Evolutionary conservation across 1,140 invertebrate species (phyloP), one percentile per base, ranked within the genome.

Genomic region (Coboldia fuscipes): DNA sequence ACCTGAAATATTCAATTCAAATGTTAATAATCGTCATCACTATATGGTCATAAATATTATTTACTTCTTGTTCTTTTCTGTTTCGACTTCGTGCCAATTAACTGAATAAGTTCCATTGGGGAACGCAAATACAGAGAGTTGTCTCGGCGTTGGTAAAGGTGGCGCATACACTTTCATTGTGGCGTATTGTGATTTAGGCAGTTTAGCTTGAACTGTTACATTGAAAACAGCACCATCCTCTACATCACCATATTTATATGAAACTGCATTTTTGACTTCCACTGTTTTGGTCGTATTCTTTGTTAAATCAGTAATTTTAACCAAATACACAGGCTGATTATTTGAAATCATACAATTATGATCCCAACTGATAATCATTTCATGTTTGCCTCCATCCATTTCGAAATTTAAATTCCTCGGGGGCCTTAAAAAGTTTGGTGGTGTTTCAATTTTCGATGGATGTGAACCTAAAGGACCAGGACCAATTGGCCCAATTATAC

Each of bases 221-320:
- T 61, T 63, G 45, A 75, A 80, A 22, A 64, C 47, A 0, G 65
- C 74, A 14, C 77, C 75, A 21, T 64, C 57, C 7, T 67, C 64
- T 3, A 75, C 57, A 15, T 57, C 57, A 10, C 57, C 47, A 28
- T 75, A 63, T 1, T 51, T 55, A 37, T 72, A 66, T 22, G 50
- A 49, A 5, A 72, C 45, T 3, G 46, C 54, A 2, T 54, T 41
- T 20, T 34, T 38, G 3, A 70, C 30, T 14, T 59, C 62, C 14
- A 64, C 58, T 0, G 47, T 48, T 0, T 55, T 58, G 3, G 47
- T 50, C 37, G 57, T 56, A n/a, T 65, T 57, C 0, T 45, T 41
- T 0, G 49, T 61, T 23, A 60, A 18, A 42, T 73, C 70, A 0
- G 49, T 64, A 16, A 72, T 56, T 2, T 54, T 59, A 37, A 37